Evolutionary conservation across 2,888 invertebrate genomes (phyloP).

Genomic region (Stenurella melanura): DNA sequence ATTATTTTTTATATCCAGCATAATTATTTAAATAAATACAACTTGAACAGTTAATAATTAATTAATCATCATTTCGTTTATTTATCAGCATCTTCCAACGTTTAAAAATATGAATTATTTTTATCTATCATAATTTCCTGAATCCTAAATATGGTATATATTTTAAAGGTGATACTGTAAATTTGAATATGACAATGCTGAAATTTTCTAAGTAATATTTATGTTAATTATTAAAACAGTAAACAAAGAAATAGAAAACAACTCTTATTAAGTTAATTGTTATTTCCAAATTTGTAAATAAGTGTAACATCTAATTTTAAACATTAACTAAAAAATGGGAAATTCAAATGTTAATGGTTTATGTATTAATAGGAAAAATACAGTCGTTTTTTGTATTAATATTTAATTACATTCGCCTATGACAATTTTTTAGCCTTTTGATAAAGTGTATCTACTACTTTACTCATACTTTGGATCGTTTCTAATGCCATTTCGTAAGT

Average conservation of each 20-base stretch:
- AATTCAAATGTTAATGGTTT: conserved; percentile 36
- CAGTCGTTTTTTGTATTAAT: conserved; percentile 51
- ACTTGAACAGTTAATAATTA: conserved; percentile 29
- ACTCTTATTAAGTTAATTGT: conserved; percentile 26
- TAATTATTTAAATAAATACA: conserved; percentile 39
- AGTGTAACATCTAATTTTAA: conserved; percentile 38
- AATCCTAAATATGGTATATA: conserved; percentile 14
- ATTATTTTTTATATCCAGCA: conserved; percentile 30
- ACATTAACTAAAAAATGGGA: conserved; percentile 37
- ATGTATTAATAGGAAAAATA: conserved; percentile 47
- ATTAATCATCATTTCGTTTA: conserved; percentile 29
- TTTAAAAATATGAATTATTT: conserved; percentile 24
- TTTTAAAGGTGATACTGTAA: background rate
- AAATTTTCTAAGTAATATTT: conserved; percentile 20
- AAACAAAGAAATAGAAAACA: conserved; percentile 35
- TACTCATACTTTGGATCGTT: conserved; percentile 99
- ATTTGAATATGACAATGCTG: conserved; percentile 19
- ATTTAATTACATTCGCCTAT: conserved; percentile 74
- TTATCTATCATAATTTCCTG: conserved; percentile 15
- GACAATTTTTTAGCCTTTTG: conserved; percentile 99
- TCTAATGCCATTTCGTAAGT: conserved; percentile 98
- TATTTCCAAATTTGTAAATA: conserved; percentile 27
- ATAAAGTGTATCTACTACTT: conserved; percentile 99
- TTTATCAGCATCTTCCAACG: conserved; percentile 21
- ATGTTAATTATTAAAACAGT: conserved; percentile 24